phyloP scores from a whole-genome alignment of 2,797 vertebrate genomes.

The Benthosema pterotum region DNA sequence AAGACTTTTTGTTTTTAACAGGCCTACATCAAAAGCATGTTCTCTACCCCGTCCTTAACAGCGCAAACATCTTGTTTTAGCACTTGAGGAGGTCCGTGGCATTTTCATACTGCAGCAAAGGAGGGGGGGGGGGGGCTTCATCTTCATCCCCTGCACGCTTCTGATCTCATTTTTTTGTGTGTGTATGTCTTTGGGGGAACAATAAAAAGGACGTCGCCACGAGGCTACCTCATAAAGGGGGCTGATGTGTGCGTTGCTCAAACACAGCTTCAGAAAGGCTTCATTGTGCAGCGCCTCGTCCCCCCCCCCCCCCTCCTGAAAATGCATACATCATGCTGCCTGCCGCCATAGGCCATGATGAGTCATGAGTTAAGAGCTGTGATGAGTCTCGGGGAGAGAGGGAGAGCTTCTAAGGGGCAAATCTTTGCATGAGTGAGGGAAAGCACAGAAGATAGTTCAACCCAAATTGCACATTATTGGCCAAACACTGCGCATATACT shows the following conservation, averaged over 20 bases:
- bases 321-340: conserved; percentile 4
- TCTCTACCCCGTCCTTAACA: conserved; percentile 1
- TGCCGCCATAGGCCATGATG: neutral
- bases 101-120: neutral
- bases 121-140: no score
- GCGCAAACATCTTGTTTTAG: conserved; percentile 31
- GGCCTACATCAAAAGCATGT: neutral
- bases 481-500: no score
- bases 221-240: conserved; percentile 27
- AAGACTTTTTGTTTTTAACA: conserved; percentile 13
- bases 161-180: conserved; percentile 5
- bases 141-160: neutral
- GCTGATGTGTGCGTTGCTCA: conserved; percentile 29
- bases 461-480: no score
- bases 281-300: conserved; percentile 36
- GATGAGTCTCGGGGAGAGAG: neutral
- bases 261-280: conserved; percentile 29
- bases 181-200: neutral
- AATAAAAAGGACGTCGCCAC: conserved; percentile 13
- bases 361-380: conserved; percentile 22
- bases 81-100: conserved; percentile 4
- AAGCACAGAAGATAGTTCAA: no score
- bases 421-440: neutral
- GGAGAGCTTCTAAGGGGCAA: neutral
- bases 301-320: no score